Percentiles rank a stretch among this genome's conserved stretches.
Conservation (phyloP, 2,113 vertebrate species). For the Dipodomys stephensi region DNA sequence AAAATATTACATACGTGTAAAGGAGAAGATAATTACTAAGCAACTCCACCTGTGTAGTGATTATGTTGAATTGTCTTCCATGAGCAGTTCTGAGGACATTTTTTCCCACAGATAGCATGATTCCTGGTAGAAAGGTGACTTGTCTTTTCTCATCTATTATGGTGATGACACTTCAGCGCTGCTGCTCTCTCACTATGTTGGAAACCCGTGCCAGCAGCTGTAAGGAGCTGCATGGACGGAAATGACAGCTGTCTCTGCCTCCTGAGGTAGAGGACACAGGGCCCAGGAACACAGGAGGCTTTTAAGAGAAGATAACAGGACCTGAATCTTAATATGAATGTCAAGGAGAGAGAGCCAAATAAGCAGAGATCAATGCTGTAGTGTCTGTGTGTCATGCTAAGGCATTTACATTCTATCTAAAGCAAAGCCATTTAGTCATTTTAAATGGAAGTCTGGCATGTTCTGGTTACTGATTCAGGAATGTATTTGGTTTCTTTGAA, state of each 20-base stretch:
- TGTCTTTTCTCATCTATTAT: background rate
- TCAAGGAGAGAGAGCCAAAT: background rate
- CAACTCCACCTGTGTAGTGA: background rate
- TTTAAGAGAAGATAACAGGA: background rate
- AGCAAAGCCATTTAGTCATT: constrained; percentile 5
- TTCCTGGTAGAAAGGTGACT: background rate
- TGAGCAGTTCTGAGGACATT: too few relatives aligned
- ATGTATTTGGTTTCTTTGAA: background rate
- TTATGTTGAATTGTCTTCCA: background rate
- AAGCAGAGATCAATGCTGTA: background rate
- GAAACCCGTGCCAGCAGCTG: background rate
- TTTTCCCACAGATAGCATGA: background rate
- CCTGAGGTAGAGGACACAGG: background rate
- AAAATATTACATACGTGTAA: background rate
- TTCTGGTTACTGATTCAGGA: constrained; percentile 8
- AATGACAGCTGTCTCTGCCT: background rate
- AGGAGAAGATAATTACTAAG: background rate
- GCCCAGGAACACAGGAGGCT: background rate
- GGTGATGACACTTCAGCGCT: background rate
- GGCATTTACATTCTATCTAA: constrained; percentile 27
- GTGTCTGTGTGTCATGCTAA: background rate
- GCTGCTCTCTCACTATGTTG: background rate
- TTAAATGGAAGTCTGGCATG: background rate
- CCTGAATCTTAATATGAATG: background rate
- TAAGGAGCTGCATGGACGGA: background rate